Evolutionary conservation across 2,113 vertebrate species (phyloP).

Genomic region (Cercopithecus mona): DNA sequence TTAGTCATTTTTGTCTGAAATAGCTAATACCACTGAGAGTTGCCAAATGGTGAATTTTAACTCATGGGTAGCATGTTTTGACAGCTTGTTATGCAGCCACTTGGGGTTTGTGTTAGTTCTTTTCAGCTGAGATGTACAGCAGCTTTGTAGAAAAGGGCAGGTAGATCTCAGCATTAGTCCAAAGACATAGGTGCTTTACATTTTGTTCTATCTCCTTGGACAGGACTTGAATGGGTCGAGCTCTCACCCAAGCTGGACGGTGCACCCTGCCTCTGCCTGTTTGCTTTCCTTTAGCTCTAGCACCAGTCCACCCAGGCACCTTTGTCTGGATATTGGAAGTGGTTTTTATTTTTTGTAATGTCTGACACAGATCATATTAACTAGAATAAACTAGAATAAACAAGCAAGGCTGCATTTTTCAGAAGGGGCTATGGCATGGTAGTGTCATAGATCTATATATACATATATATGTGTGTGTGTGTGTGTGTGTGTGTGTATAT

Average conservation of each 20-base stretch:
- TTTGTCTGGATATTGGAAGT: background rate
- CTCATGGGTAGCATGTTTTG: background rate
- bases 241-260: background rate
- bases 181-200: background rate
- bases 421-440: background rate
- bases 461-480: too few species aligned
- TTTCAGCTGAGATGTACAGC: background rate
- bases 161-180: background rate
- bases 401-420: background rate
- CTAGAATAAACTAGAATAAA: background rate
- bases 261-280: background rate
- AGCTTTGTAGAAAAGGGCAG: background rate
- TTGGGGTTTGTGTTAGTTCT: background rate
- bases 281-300: background rate
- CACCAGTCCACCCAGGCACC: background rate
- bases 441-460: background rate
- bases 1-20: conserved; percentile 27
- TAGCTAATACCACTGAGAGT: background rate
- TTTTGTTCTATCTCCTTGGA: background rate
- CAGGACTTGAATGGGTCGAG: background rate
- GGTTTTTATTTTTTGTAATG: background rate
- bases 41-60: background rate
- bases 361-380: background rate
- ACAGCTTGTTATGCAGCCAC: background rate
- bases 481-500: too few species aligned